Base-by-base conservation (phyloP, 2,888 invertebrate genomes). In the Synergus itoensis region DNA sequence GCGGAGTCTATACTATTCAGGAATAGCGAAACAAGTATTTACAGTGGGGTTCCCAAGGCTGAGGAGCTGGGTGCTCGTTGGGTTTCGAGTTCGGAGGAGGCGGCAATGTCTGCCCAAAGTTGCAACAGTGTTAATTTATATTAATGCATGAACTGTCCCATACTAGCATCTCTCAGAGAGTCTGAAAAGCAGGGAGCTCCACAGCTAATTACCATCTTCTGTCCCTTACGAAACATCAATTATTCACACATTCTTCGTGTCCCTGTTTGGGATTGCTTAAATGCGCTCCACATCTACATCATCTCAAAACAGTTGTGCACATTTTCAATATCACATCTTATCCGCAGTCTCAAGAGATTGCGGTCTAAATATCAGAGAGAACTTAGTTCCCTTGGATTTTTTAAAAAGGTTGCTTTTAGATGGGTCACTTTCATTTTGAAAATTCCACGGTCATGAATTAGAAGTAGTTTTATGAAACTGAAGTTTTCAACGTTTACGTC, bases 71-170 rank as follows among this genome's bases (percentile, higher is more conserved):
- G 40, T 16, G 14, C 4, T 64, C 36, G 28, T 4, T 11, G 43
- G 14, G 40, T 43, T 60, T 62, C 76, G 18, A 76, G 62, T 76
- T 76, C 14, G 57, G 69, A 62, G 67, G 78, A 57, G 77, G 80
- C 79, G 75, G 79, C 77, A 78, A 77, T 73, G 73, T 53, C 80
- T 81, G 73, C 76, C 82, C 75, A 81, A 83, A 73, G 79, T 82
- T 82, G 75, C 79, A 77, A 63, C 78, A 63, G 79, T 83, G 86
- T 88, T 88, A 87, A 88, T 88, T 89, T 88, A 88, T 88, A 88
- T 88, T 88, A 88, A 88, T 87, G 86, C 82, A 78, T 79, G 82
- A 83, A 82, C 81, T 84, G 83, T 82, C 84, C 84, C 83, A 82
- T 82, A 79, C 77, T 76, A 76, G 80, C 80, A 73, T 82, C 78